Evolutionary conservation across 2,888 invertebrate genomes (phyloP), one percentile per base, ranked within the genome.

Genomic region (Melanostoma scalare): DNA sequence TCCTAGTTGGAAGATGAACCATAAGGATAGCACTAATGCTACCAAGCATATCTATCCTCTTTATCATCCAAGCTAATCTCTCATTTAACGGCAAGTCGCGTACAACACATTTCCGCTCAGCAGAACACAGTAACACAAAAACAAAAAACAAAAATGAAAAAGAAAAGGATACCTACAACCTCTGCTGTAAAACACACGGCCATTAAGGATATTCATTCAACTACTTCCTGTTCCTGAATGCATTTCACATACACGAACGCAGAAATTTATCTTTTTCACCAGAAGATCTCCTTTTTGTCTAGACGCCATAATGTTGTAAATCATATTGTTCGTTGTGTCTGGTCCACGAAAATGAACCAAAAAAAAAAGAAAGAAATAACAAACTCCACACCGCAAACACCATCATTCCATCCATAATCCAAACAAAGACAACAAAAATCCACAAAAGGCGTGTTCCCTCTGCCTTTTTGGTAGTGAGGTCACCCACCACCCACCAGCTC

Each of bases 191-290:
- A 20, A 20, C 20, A 61, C 61, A 81, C 44, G 55, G 20, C 72
- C 81, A 77, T 81, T 81, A 81, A 81, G 76, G 76, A 81, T 77
- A 76, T 61, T 81, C 76, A 72, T 81, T 76, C 76, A 81, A 81
- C 81, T 81, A 81, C 81, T 81, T 81, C 76, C 81, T 81, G 76
- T 81, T 81, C 81, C 76, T 81, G 76, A 81, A 81, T 81, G 76
- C 81, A 81, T 67, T 71, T 76, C 81, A 81, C 81, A 81, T 81
- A 81, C 71, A 77, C 67, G 72, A 52, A 35, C 50, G 44, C 71
- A 76, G 56, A 67, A 81, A 76, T 81, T 77, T 81, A 81, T 81
- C 81, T 72, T 67, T 72, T 56, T 50, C 44, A 9, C 52, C 67
- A 76, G 61, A 67, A 81, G 40, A 81, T 81, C 76, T 81, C 76